Percentiles rank a stretch among this genome's conserved stretches.
Evolutionary conservation across 2,113 vertebrate species (phyloP).

Genomic region (Agelaius phoeniceus): DNA sequence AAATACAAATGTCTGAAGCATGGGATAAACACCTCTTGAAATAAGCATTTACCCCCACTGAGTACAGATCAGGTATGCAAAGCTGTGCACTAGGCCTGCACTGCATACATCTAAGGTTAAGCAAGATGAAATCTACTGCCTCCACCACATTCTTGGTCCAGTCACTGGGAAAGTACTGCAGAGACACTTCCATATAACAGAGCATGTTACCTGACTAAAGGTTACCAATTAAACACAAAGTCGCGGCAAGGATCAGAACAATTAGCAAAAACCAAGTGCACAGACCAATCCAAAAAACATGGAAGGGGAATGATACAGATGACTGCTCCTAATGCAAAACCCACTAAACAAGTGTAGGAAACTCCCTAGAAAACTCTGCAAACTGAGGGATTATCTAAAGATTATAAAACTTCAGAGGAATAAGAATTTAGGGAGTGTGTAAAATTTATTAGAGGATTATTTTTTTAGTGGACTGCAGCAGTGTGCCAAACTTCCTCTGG

Average conservation of each 20-base stretch:
- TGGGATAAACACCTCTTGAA: background rate
- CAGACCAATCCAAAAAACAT: background rate
- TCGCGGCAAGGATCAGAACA: background rate
- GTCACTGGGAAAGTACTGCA: background rate
- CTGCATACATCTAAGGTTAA: background rate
- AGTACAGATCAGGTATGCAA: background rate
- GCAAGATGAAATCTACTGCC: background rate
- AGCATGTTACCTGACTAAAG: background rate
- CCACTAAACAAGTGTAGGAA: background rate
- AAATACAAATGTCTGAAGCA: background rate
- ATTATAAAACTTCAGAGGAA: background rate
- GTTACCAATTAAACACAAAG: background rate
- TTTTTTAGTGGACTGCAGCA: background rate
- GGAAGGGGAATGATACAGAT: rapidly evolving
- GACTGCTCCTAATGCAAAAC: background rate
- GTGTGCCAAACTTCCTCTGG: background rate
- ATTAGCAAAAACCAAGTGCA: background rate
- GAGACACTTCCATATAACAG: background rate
- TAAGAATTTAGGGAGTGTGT: background rate
- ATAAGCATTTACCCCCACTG: rapidly evolving
- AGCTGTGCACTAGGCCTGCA: background rate
- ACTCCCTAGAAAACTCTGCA: background rate
- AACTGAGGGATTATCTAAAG: background rate
- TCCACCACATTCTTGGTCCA: background rate
- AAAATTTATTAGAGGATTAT: background rate